phyloP scores from a whole-genome alignment of 2,888 invertebrate species.

The Thecophora atra region DNA sequence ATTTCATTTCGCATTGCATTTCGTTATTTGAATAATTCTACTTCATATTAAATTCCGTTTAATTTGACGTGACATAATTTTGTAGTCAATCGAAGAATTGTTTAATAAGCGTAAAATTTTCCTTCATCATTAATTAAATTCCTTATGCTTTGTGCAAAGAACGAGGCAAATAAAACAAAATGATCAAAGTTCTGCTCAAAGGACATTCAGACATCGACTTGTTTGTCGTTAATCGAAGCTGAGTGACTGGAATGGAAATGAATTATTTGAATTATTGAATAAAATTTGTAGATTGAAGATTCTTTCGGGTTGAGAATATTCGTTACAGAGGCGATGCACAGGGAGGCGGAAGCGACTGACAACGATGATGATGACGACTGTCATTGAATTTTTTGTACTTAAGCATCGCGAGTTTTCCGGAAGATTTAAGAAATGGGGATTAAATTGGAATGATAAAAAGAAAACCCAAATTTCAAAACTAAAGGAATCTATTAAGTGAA shows the following conservation, averaged over 20 bases:
- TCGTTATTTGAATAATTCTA: neutral
- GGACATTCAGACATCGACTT: too few relatives aligned
- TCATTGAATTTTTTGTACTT: neutral
- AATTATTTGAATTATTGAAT: constrained; percentile 22
- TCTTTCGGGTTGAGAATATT: neutral
- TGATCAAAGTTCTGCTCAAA: neutral
- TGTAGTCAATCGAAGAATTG: neutral
- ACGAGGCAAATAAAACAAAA: neutral
- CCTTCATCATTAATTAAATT: neutral
- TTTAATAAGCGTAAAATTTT: neutral
- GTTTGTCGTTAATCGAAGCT: constrained; percentile 39
- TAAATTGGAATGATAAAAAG: neutral
- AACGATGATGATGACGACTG: neutral
- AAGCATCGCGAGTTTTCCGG: neutral
- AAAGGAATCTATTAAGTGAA: neutral
- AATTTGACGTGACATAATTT: neutral
- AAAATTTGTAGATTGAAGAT: constrained; percentile 13
- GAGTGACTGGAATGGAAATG: neutral
- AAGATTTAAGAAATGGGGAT: neutral
- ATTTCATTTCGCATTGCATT: neutral
- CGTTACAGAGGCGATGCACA: neutral
- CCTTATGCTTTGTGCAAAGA: neutral
- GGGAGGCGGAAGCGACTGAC: neutral
- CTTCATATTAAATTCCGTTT: neutral
- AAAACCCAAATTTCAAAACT: neutral